Percentiles rank a stretch among this genome's conserved stretches.
These are phyloP conservation scores for Rhadina sibilatrix DNA, from an alignment of 2,113 vertebrate genomes.

Conservation along the genomic window DNA sequence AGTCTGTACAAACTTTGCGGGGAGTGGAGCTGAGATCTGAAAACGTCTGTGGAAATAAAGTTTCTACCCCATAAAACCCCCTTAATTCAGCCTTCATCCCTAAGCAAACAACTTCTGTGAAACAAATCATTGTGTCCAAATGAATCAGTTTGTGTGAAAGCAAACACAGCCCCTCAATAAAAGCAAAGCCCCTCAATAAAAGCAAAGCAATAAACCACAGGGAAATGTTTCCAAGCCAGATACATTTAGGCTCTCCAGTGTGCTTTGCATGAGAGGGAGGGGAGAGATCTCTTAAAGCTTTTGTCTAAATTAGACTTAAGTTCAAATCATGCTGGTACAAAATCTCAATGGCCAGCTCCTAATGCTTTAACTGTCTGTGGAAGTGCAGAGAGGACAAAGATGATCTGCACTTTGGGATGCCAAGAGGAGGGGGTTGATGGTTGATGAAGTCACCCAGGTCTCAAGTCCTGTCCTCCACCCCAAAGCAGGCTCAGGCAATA, in stretches of 20 bases:
- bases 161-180: conserved; percentile 10
- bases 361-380: neutral
- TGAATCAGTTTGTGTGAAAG: conserved; percentile 16
- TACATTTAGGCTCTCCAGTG: neutral
- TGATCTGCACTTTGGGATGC: neutral
- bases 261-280: neutral
- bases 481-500: neutral
- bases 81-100: neutral
- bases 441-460: neutral
- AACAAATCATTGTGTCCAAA: conserved; percentile 12
- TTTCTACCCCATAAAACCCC: neutral
- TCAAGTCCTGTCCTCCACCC: neutral
- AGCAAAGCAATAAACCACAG: conserved; percentile 30
- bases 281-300: conserved; percentile 1
- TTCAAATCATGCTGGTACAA: neutral
- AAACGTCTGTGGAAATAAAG: neutral
- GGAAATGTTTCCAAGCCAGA: conserved; percentile 25
- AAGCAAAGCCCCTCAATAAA: conserved; percentile 35
- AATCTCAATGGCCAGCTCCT: neutral
- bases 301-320: neutral
- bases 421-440: neutral
- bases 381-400: neutral
- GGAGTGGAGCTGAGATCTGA: neutral
- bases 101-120: neutral
- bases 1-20: neutral